Evolutionary conservation across 2,888 invertebrate species (phyloP).

Genomic region (Mesorhabditis sp.): DNA sequence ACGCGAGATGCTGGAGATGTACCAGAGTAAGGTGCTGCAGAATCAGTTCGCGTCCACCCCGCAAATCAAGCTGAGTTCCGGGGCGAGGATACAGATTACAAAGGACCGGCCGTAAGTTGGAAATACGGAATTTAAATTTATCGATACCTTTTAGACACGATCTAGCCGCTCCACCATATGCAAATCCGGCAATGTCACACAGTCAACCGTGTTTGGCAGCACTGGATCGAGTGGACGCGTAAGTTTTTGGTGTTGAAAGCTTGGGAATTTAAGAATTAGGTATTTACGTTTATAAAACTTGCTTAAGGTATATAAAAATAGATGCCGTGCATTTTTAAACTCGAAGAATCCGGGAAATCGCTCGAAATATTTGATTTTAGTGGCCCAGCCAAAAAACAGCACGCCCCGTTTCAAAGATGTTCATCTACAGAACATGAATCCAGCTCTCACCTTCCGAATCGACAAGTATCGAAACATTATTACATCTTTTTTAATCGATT

Average conservation of each 20-base stretch:
- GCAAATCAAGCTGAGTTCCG: neutral
- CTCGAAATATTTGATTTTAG: neutral
- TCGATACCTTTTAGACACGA: neutral
- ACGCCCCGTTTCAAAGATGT: slow-evolving; percentile 1
- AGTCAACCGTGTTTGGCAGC: slow-evolving; percentile 52
- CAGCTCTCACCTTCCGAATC: neutral
- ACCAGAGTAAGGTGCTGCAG: neutral
- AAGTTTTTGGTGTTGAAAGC: slow-evolving; percentile 8
- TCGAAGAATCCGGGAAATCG: no score
- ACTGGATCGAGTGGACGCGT: slow-evolving; percentile 25
- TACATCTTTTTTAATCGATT: neutral
- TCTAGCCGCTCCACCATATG: slow-evolving; percentile 8
- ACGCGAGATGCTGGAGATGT: neutral
- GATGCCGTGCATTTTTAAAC: no score
- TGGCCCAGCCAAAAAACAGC: neutral
- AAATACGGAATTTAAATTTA: neutral
- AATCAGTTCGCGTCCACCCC: neutral
- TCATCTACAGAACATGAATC: slow-evolving; percentile 4
- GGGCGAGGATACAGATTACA: neutral
- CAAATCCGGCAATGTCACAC: slow-evolving; percentile 43
- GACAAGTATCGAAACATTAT: neutral
- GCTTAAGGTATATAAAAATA: no score
- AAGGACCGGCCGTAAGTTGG: neutral
- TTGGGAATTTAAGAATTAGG: no score
- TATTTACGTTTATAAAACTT: no score